A percentile compares a stretch with the other conserved stretches of the same genome.
Conservation (phyloP, 2,888 invertebrate genomes). For the Drosophila paranaensis region DNA sequence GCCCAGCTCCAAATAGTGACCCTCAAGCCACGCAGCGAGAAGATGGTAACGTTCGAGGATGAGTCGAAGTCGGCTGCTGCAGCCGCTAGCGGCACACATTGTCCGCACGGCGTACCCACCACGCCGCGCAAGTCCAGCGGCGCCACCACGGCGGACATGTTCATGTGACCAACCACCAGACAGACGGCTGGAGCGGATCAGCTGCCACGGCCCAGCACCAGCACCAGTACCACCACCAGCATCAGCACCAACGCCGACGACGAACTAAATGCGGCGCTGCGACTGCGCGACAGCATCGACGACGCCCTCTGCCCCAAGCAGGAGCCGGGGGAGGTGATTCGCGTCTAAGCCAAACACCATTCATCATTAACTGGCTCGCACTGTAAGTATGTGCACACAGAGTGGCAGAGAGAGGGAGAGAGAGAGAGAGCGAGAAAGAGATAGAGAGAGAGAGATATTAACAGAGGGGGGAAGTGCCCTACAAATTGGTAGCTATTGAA, state of each 20-base stretch:
- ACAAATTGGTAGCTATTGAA: neutral
- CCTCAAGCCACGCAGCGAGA: conserved; percentile 88
- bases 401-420: neutral
- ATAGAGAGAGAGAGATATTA: neutral
- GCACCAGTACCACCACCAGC: conserved; percentile 5
- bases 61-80: conserved; percentile 85
- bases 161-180: conserved; percentile 89
- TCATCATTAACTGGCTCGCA: conserved; percentile 20
- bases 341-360: conserved; percentile 73
- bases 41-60: conserved; percentile 93
- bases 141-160: conserved; percentile 90
- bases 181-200: conserved; percentile 46
- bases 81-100: conserved; percentile 69
- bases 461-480: neutral
- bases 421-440: too few species aligned
- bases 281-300: conserved; percentile 72
- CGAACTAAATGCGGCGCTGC: conserved; percentile 70
- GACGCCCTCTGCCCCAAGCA: conserved; percentile 80
- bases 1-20: conserved; percentile 83
- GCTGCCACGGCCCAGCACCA: conserved; percentile 18
- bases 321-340: conserved; percentile 84
- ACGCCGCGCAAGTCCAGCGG: conserved; percentile 82
- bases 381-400: conserved; percentile 58
- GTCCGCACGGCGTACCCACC: conserved; percentile 85
- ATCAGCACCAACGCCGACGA: conserved; percentile 29